Percentiles rank a stretch among this genome's conserved stretches.
These are phyloP conservation scores for Beris morrisii DNA, from an alignment of 2,888 invertebrate species.

Conservation along the genomic window DNA sequence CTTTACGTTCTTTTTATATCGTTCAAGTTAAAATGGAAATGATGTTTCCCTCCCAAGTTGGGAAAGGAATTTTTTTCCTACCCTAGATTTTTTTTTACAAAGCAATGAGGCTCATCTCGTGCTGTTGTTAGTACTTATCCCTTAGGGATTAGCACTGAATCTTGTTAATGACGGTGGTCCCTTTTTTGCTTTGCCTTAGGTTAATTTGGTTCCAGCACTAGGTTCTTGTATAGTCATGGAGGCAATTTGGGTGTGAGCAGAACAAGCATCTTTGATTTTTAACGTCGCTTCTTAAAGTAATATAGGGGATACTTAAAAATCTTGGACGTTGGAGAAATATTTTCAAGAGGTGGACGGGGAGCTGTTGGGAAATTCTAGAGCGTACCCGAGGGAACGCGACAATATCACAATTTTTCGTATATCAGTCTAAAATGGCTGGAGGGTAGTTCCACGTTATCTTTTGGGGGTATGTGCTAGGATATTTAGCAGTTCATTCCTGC, in stretches of 20 bases:
- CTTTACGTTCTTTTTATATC: constrained; percentile 20
- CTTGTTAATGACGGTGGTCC: constrained; percentile 40
- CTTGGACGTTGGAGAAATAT: constrained; percentile 31
- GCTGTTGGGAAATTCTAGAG: constrained; percentile 34
- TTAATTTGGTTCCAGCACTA: constrained; percentile 37
- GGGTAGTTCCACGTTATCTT: constrained; percentile 26
- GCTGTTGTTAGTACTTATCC: constrained; percentile 38
- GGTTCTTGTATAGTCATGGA: neutral
- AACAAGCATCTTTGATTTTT: constrained; percentile 39
- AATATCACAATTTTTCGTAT: constrained; percentile 33
- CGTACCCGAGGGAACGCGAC: constrained; percentile 33
- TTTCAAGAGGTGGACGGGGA: constrained; percentile 35
- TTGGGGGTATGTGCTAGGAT: constrained; percentile 28
- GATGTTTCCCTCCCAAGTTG: constrained; percentile 35
- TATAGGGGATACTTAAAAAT: constrained; percentile 29
- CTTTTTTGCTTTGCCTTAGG: constrained; percentile 39
- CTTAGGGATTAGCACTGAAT: constrained; percentile 40
- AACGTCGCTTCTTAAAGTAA: constrained; percentile 34
- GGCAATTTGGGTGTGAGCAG: constrained; percentile 12
- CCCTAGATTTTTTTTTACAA: constrained; percentile 23
- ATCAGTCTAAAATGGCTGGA: constrained; percentile 32
- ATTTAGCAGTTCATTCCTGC: constrained; percentile 38
- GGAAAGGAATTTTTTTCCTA: constrained; percentile 13
- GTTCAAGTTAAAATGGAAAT: constrained; percentile 37
- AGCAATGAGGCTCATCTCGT: constrained; percentile 34